Evolutionary conservation across 2,888 invertebrate species (phyloP).

Genomic region (Folsomia manolachei): DNA sequence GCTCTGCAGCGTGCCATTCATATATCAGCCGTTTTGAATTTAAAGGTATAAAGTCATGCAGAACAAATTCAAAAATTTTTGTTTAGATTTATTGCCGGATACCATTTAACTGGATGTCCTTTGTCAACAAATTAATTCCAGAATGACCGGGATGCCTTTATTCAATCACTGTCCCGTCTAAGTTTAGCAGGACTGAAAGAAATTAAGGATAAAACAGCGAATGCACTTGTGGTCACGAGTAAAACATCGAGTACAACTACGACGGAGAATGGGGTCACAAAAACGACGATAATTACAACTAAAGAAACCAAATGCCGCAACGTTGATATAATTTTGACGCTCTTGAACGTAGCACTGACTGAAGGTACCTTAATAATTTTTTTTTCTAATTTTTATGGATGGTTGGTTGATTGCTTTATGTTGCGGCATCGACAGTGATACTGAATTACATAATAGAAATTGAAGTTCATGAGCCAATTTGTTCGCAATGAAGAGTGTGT

Average conservation of each 20-base stretch:
- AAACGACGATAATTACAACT: conserved; percentile 40
- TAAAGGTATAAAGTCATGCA: conserved; percentile 30
- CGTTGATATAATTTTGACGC: conserved; percentile 38
- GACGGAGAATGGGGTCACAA: conserved; percentile 44
- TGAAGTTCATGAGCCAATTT: neutral
- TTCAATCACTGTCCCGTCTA: conserved; percentile 34
- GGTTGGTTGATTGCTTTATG: too few species aligned
- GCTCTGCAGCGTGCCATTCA: conserved; percentile 37
- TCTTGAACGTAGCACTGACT: conserved; percentile 39
- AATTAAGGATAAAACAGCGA: conserved; percentile 35
- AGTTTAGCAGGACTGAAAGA: conserved; percentile 34
- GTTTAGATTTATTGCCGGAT: neutral
- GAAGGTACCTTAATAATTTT: conserved; percentile 27
- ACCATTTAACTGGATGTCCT: too few species aligned
- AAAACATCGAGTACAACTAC: conserved; percentile 35
- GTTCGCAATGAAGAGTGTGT: neutral
- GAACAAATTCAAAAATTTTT: neutral
- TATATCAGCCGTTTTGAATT: conserved; percentile 32
- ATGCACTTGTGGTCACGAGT: conserved; percentile 34
- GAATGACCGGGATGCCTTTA: conserved; percentile 37
- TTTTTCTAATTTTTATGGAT: neutral
- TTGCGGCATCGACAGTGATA: too few species aligned
- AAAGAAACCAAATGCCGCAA: conserved; percentile 43
- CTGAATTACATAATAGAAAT: too few species aligned
- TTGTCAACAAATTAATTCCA: conserved; percentile 16